Conservation (phyloP, 2,113 vertebrate species). For the human region GRCh38 chr18:22857501-22858000, state of each 20-base stretch:
- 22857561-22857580: conserved; percentile 1
- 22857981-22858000: too few species aligned
- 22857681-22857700: not conserved
- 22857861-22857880: conserved; percentile 7
- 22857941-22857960: conserved; percentile 26
- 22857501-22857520: conserved; percentile 1
- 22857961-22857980: conserved; percentile 23
- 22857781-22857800: conserved; percentile 1
- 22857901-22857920: not conserved
- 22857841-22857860: not conserved
- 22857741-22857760: conserved; percentile 12
- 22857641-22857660: conserved; percentile 1
- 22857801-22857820: not conserved
- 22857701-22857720: conserved; percentile 17
- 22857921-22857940: not conserved
- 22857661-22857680: conserved; percentile 4
- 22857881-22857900: conserved; percentile 11
- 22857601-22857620: not conserved
- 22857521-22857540: conserved; percentile 7
- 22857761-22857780: conserved; percentile 15
- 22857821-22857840: not conserved
- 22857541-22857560: conserved; percentile 24
- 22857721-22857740: not conserved
- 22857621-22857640: conserved; percentile 6
- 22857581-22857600: not conserved